These are phyloP conservation scores for Ailuropoda melanoleuca DNA, from an alignment of 2,113 vertebrate species.

Conservation along the genomic window DNA sequence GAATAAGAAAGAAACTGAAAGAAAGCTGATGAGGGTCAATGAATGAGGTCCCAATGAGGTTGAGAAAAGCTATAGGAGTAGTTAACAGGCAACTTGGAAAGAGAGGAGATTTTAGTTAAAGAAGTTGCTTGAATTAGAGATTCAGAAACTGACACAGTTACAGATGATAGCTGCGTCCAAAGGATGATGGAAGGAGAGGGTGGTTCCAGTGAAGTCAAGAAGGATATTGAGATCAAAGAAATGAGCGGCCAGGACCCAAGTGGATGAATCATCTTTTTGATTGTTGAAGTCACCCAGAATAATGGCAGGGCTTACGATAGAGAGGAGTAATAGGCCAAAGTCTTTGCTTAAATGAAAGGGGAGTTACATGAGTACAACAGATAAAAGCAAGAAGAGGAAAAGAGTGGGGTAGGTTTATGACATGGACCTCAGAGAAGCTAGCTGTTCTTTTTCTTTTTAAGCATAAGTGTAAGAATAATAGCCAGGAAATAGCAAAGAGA, in stretches of 20 bases:
- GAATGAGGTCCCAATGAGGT: neutral
- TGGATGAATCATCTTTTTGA: neutral
- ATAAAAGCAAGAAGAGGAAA: neutral
- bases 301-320: neutral
- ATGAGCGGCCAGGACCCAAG: neutral
- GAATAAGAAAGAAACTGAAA: neutral
- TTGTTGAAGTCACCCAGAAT: neutral
- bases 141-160: neutral
- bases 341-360: neutral
- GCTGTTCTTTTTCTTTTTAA: neutral
- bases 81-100: neutral
- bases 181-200: neutral
- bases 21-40: neutral
- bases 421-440: neutral
- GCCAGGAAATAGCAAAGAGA: neutral
- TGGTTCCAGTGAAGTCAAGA: neutral
- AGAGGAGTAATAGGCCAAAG: neutral
- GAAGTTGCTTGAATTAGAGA: neutral
- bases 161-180: neutral
- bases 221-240: neutral
- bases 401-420: too few relatives aligned
- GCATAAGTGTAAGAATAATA: neutral
- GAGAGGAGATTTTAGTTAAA: neutral
- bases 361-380: neutral
- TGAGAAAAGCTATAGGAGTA: neutral